Conservation (phyloP, 2,888 invertebrate species). For the Brachyopa scutellaris region DNA sequence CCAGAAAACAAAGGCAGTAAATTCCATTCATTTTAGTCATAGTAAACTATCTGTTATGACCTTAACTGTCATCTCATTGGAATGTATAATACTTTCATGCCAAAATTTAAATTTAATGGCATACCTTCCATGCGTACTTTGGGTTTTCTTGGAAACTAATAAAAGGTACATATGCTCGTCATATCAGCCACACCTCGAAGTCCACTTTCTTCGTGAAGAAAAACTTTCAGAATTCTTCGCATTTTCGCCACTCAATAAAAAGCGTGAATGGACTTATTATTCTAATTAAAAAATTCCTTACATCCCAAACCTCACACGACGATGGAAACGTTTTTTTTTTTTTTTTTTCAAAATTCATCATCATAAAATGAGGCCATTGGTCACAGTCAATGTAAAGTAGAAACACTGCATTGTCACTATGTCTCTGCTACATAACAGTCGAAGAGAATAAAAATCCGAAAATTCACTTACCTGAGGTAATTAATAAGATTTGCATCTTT, state of each 20-base stretch:
- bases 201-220: constrained; percentile 11
- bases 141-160: too few relatives aligned
- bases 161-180: too few relatives aligned
- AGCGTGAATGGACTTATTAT: neutral
- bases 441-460: constrained; percentile 38
- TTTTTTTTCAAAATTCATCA: constrained; percentile 27
- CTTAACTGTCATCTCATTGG: too few relatives aligned
- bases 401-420: constrained; percentile 32
- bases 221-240: constrained; percentile 6
- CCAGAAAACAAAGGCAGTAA: too few relatives aligned
- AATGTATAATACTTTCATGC: too few relatives aligned
- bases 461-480: constrained; percentile 49
- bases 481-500: constrained; percentile 67
- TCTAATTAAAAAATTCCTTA: constrained; percentile 36
- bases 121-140: too few relatives aligned
- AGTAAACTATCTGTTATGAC: too few relatives aligned
- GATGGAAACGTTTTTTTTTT: constrained; percentile 15
- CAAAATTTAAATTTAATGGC: too few relatives aligned
- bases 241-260: constrained; percentile 16
- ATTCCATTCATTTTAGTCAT: too few relatives aligned
- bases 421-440: constrained; percentile 11
- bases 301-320: constrained; percentile 54
- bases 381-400: constrained; percentile 8
- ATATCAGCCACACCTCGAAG: constrained; percentile 22
- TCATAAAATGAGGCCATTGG: constrained; percentile 41